These are phyloP conservation scores for Siniperca scherzeri DNA, from an alignment of 2,797 vertebrate genomes.

Conservation along the genomic window DNA sequence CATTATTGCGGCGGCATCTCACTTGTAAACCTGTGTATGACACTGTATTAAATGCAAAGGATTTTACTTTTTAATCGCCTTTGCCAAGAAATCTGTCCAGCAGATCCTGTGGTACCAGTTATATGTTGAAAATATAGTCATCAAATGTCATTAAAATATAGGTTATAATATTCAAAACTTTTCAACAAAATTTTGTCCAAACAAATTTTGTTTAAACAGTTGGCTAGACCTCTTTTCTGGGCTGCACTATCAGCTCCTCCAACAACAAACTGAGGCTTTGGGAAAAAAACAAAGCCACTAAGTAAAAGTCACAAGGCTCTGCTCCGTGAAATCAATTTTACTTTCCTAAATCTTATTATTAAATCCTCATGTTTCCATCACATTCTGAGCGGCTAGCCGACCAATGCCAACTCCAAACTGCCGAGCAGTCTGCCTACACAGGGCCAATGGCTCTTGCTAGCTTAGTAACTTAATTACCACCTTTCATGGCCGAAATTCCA, in stretches of 20 bases:
- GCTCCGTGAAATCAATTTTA: background rate
- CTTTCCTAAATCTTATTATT: constrained; percentile 3
- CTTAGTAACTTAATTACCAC: too few species aligned
- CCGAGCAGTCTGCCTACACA: background rate
- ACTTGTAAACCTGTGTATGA: background rate
- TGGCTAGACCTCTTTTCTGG: background rate
- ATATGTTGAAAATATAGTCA: background rate
- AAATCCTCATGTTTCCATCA: background rate
- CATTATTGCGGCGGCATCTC: background rate
- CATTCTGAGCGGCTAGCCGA: background rate
- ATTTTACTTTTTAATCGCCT: background rate
- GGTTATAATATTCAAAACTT: background rate
- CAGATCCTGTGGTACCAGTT: background rate
- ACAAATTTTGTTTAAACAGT: background rate
- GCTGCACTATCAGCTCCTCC: background rate
- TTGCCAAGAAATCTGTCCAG: background rate
- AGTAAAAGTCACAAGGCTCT: background rate
- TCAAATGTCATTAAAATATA: constrained; percentile 2
- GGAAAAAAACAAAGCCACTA: background rate
- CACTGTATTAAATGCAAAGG: background rate
- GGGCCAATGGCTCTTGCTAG: too few species aligned
- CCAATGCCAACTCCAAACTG: background rate
- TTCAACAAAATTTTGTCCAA: background rate
- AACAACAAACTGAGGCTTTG: background rate
- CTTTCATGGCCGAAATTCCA: too few species aligned